Conservation (phyloP, 2,888 invertebrate species). For the Protula sp. region DNA sequence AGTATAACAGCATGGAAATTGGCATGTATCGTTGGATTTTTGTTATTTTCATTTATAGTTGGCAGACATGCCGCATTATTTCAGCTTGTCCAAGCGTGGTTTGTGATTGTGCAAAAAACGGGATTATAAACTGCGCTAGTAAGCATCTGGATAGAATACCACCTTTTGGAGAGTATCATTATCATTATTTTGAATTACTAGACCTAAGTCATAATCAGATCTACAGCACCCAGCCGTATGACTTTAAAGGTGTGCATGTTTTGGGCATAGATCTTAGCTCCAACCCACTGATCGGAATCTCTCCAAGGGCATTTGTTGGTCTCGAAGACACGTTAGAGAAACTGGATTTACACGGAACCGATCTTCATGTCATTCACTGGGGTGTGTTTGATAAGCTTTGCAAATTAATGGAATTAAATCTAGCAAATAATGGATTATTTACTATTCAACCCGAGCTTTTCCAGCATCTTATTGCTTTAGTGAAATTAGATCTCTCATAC, state of each 20-base stretch:
- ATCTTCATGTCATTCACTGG: slow-evolving; percentile 22
- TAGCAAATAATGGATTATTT: slow-evolving; percentile 19
- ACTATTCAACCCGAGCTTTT: slow-evolving; percentile 22
- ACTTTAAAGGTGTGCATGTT: slow-evolving; percentile 13
- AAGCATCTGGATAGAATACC: slow-evolving; percentile 17
- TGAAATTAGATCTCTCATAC: slow-evolving; percentile 12
- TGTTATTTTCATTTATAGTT: too few relatives aligned
- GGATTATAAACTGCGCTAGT: slow-evolving; percentile 13
- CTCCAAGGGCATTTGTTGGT: slow-evolving; percentile 22
- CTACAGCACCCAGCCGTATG: slow-evolving; percentile 16
- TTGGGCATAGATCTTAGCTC: slow-evolving; percentile 13
- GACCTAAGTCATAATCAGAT: slow-evolving; percentile 22
- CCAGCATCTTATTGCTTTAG: slow-evolving; percentile 13
- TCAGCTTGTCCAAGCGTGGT: slow-evolving; percentile 14
- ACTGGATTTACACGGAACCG: slow-evolving; percentile 14
- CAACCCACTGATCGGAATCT: slow-evolving; percentile 22
- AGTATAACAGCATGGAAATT: too few relatives aligned
- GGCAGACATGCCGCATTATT: not conserved
- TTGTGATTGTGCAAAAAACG: slow-evolving; percentile 14
- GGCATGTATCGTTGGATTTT: too few relatives aligned
- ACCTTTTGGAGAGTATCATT: slow-evolving; percentile 4
- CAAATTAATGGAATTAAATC: slow-evolving; percentile 11
- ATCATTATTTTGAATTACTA: slow-evolving; percentile 6
- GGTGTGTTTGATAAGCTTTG: slow-evolving; percentile 19
- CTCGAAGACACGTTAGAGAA: slow-evolving; percentile 14